phyloP scores from a whole-genome alignment of 2,888 invertebrate species.

The Horisme vitalbata region DNA sequence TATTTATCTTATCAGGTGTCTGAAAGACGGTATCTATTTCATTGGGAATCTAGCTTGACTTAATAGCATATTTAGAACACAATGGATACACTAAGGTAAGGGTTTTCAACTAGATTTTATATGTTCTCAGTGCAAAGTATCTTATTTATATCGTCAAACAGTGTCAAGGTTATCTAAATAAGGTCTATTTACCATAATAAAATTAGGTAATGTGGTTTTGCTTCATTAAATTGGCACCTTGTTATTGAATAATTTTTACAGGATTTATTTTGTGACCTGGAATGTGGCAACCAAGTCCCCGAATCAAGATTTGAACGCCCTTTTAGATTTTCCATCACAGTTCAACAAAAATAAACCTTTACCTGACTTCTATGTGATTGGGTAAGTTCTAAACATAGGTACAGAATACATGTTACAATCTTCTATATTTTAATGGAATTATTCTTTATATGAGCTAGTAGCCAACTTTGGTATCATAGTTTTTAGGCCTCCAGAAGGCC shows the following conservation, averaged over 20 bases:
- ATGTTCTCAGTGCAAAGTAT: slow-evolving; percentile 5
- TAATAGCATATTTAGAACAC: too few species aligned
- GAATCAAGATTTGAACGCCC: slow-evolving; percentile 87
- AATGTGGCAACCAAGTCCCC: slow-evolving; percentile 93
- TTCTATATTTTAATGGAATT: too few species aligned
- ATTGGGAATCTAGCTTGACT: too few species aligned
- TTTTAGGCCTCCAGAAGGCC: too few species aligned
- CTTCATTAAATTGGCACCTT: too few species aligned
- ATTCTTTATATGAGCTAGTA: too few species aligned
- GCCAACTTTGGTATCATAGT: too few species aligned
- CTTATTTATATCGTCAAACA: slow-evolving; percentile 36
- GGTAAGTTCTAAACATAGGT: slow-evolving; percentile 74
- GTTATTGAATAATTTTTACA: slow-evolving; percentile 47
- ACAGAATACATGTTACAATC: too few species aligned
- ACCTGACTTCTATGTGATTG: slow-evolving; percentile 93
- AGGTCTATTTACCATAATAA: too few species aligned
- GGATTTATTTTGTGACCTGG: slow-evolving; percentile 93
- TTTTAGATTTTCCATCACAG: slow-evolving; percentile 86
- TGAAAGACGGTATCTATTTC: too few species aligned
- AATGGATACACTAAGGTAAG: slow-evolving; percentile 63
- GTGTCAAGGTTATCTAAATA: slow-evolving; percentile 51
- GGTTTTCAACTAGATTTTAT: slow-evolving; percentile 10
- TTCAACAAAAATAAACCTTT: slow-evolving; percentile 84
- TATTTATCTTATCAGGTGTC: slow-evolving; percentile 31
- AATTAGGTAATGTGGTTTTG: too few species aligned